Evolutionary conservation across 2,888 invertebrate species (phyloP), one percentile per base, ranked within the genome.

Genomic region (Epistrophe grossulariae): DNA sequence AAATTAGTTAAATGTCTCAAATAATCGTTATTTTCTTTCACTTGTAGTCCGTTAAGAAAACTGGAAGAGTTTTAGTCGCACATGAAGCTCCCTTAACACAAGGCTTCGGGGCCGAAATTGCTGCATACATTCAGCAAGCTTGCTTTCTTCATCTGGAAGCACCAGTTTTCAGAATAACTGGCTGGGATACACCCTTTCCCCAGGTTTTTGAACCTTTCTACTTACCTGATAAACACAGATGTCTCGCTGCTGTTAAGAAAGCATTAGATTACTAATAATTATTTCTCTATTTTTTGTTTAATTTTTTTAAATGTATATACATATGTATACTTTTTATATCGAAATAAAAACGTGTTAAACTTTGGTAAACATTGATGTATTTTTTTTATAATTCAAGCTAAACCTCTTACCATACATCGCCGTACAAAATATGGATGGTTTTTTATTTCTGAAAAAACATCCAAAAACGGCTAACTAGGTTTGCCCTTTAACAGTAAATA

Each of bases 171-270:
- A 95, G 99, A 88, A 97, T 98, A 64, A 95, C 98, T 31, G 92
- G 99, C 13, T 98, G 98, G 95, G 99, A 99, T 94, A 97, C 98
- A 4, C 99, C 99, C 13, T 99, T 99, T 94, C 98, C 99, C 7
- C 98, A 98, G 93, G 95, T 98, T 64, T 99, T 96, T 93, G 99
- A 99, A 93, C 97, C 97, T 0, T 98, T 99, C 93, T 99, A 99
- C 93, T 93, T 99, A 89, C 99, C 99, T 0, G 97, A 97, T 92
- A 98, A 97, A 92, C 97, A 97, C 96, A 94, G 99, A 70, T 98
- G 98, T 91, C 94, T 97, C 83, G 96, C 97, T 78, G 97, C 97
- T 0, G 94, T 99, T 57, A 95, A 95, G 88, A 95, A 96, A 79
- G 93, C 97, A 0, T 91, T 98, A 1, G 94, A 96, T 87, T 99